A percentile compares a stretch with the other conserved stretches of the same genome.
phyloP scores from a whole-genome alignment of 2,888 invertebrate species.

The Hydraecia micacea region DNA sequence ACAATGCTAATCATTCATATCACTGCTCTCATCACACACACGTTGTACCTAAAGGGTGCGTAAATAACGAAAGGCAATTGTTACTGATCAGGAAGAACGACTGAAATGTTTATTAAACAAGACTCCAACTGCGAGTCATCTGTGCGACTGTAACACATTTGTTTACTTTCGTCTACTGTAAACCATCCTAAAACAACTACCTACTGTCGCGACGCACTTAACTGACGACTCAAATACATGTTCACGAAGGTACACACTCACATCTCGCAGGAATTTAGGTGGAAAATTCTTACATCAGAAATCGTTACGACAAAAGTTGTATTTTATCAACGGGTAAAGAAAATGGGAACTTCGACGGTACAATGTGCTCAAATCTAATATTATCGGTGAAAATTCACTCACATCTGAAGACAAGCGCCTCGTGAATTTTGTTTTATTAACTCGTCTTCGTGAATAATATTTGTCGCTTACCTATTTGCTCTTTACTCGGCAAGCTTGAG shows the following conservation, averaged over 20 bases:
- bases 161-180: slow-evolving; percentile 72
- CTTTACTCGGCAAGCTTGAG: slow-evolving; percentile 63
- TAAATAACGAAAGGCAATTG: slow-evolving; percentile 67
- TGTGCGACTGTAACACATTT: slow-evolving; percentile 74
- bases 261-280: slow-evolving; percentile 12
- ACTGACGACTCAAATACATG: slow-evolving; percentile 16
- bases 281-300: slow-evolving; percentile 29
- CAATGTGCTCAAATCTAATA: slow-evolving; percentile 59
- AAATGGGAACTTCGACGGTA: slow-evolving; percentile 11
- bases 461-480: slow-evolving; percentile 69
- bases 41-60: slow-evolving; percentile 68
- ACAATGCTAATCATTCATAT: slow-evolving; percentile 72
- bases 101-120: slow-evolving; percentile 83
- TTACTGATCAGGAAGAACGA: slow-evolving; percentile 71
- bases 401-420: slow-evolving; percentile 57
- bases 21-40: slow-evolving; percentile 71
- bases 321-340: slow-evolving; percentile 12
- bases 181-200: slow-evolving; percentile 60
- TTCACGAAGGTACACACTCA: slow-evolving; percentile 22
- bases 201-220: slow-evolving; percentile 35
- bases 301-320: slow-evolving; percentile 7
- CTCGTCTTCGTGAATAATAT: slow-evolving; percentile 67
- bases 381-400: slow-evolving; percentile 62
- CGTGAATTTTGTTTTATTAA: slow-evolving; percentile 70
- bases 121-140: slow-evolving; percentile 78